A percentile compares a stretch with the other conserved stretches of the same genome.
These are phyloP conservation scores for Latrodectus hesperus DNA, from an alignment of 2,888 invertebrate species.

Conservation along the genomic window DNA sequence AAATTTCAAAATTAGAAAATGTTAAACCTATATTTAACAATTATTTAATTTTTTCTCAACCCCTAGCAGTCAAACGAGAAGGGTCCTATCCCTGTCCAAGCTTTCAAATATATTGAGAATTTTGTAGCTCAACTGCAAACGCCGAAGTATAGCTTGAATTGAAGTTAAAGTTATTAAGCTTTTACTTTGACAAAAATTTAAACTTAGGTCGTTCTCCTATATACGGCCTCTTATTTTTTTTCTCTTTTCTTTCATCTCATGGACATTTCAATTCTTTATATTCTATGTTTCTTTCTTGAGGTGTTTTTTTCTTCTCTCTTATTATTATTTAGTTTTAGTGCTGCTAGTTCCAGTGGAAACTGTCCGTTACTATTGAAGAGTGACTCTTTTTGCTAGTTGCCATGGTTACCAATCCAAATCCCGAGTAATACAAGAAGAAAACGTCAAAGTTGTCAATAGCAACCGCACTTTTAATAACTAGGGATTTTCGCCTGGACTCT, in stretches of 20 bases:
- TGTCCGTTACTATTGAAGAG: slow-evolving; percentile 57
- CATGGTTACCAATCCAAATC: slow-evolving; percentile 65
- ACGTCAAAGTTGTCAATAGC: slow-evolving; percentile 71
- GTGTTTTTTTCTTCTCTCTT: slow-evolving; percentile 34
- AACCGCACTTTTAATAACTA: slow-evolving; percentile 70
- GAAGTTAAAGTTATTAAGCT: slow-evolving; percentile 51
- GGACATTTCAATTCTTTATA: slow-evolving; percentile 62
- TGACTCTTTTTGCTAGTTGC: slow-evolving; percentile 61
- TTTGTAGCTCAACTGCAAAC: slow-evolving; percentile 16
- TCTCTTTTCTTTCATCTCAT: slow-evolving; percentile 12
- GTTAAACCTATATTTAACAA: not conserved
- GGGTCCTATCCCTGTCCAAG: not conserved
- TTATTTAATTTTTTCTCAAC: not conserved
- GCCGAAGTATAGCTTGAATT: slow-evolving; percentile 20
- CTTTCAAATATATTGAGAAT: slow-evolving; percentile 39
- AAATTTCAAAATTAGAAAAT: not conserved
- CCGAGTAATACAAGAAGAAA: slow-evolving; percentile 68
- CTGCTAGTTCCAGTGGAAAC: slow-evolving; percentile 43
- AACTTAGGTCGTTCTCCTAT: slow-evolving; percentile 37
- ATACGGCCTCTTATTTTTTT: not conserved
- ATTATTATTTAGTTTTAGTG: slow-evolving; percentile 59
- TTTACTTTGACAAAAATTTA: slow-evolving; percentile 47
- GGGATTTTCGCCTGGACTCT: slow-evolving; percentile 59
- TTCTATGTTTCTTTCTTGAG: slow-evolving; percentile 8
- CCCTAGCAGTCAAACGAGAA: slow-evolving; percentile 1